phyloP scores from a whole-genome alignment of 2,888 invertebrate species.

The Hirtodrosophila histrioides region DNA sequence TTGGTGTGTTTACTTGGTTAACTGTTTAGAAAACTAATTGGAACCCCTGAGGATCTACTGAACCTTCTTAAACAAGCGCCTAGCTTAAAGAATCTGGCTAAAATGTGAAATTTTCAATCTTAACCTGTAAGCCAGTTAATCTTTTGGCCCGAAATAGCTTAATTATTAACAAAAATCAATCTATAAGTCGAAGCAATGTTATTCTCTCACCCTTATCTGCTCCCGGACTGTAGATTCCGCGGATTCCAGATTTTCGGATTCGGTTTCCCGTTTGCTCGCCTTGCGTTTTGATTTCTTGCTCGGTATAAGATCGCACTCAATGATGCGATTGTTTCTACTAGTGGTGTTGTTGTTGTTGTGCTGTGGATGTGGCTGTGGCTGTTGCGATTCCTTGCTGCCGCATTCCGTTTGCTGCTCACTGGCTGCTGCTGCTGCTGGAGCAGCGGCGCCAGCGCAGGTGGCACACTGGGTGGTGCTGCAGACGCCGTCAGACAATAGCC shows the following conservation, averaged over 20 bases:
- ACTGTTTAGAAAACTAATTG: no score
- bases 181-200: no score
- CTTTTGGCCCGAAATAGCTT: no score
- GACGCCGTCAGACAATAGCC: constrained; percentile 58
- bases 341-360: constrained; percentile 27
- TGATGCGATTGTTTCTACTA: constrained; percentile 73
- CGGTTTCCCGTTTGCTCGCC: constrained; percentile 41
- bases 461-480: constrained; percentile 35
- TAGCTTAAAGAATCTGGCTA: no score
- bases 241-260: constrained; percentile 44
- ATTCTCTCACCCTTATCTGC: constrained; percentile 73
- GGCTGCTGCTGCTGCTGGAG: constrained; percentile 45
- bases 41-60: no score
- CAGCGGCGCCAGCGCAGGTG: constrained; percentile 56
- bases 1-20: no score
- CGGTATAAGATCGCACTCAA: constrained; percentile 82
- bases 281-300: constrained; percentile 81
- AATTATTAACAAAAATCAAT: no score
- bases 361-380: constrained; percentile 10
- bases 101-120: no score
- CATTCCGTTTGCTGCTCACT: constrained; percentile 40
- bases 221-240: constrained; percentile 69
- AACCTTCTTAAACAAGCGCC: no score
- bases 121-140: no score
- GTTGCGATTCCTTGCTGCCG: constrained; percentile 41